Evolutionary conservation across 2,113 vertebrate species (phyloP), one percentile per base, ranked within the genome.

Genomic region (Gymnocephalus cernua): DNA sequence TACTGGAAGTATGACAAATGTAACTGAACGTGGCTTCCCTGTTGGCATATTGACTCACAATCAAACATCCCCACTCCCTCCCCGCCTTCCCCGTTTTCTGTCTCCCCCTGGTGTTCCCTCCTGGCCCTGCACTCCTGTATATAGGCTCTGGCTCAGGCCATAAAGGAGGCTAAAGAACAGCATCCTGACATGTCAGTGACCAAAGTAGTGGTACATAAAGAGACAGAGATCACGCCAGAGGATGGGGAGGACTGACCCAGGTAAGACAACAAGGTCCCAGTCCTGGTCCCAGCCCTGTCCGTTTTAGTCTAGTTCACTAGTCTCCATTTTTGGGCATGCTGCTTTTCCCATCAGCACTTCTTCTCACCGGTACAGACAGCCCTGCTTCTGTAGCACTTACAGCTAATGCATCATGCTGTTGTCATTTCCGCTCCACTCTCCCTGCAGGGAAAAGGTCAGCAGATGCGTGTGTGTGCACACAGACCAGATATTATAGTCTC

Each of bases 191-290:
- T 99, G 98, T 98, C 98, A 95, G 98, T 99, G 96, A 99, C 98
- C 97, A 99, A 99, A 96, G 98, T 99, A 97, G 98, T 99, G 96
- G 98, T 99, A 93, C 98, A 99, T 97, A 99, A 99, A 98, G 98
- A 99, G 94, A 99, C 97, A 94, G 98, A 99, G 96, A 97, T 99
- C 97, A 97, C 97, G 65, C 95, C 97, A 77, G 97, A 98, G 93
- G 97, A 98, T 87, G 97, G 96, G 93, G 97, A 98, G 95, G 96
- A 98, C 94, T 98, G 97, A 99, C 93, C 85, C 96, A 99, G 98
- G 98, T 99, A 98, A 99, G 98, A 96, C 90, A 80, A 87, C 27
- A 45, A 77, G 87, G 82, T 84, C 88, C 89, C 82, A 84, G 89
- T 87, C 89, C 87, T 69, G 56, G 71, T 85, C 77, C 86, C 19